Percentiles rank a stretch among this genome's conserved stretches.
These are phyloP conservation scores for Coboldia fuscipes DNA, from an alignment of 1,140 invertebrate species.

Conservation along the genomic window DNA sequence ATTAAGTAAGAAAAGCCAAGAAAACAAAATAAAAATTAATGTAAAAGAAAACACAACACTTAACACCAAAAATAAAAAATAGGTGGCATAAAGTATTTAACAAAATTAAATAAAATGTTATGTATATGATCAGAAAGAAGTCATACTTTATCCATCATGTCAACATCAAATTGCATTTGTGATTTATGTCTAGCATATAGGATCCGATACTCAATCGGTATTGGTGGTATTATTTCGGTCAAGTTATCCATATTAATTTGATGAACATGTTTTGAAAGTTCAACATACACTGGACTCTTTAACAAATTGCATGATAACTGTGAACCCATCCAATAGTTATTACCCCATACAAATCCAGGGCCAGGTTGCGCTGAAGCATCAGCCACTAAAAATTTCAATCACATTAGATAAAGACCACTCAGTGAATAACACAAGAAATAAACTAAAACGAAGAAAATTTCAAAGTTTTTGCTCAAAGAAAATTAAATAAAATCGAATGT, in stretches of 20 bases:
- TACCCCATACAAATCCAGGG: slow-evolving; percentile 22
- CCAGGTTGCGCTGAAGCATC: slow-evolving; percentile 23
- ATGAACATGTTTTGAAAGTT: slow-evolving; percentile 9
- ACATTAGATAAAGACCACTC: neutral
- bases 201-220: slow-evolving; percentile 20
- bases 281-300: slow-evolving; percentile 14
- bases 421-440: no score
- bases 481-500: no score
- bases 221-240: slow-evolving; percentile 11
- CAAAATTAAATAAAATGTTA: no score
- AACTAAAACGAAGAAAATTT: no score
- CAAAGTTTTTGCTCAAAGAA: no score
- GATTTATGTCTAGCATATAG: slow-evolving; percentile 17
- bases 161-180: slow-evolving; percentile 16
- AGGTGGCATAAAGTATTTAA: no score
- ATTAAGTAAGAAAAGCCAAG: no score
- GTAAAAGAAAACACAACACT: no score
- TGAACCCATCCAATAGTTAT: slow-evolving; percentile 25
- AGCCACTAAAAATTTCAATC: slow-evolving; percentile 15
- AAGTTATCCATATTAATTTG: slow-evolving; percentile 8
- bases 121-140: slow-evolving; percentile 10
- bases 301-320: neutral
- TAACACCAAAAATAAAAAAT: no score
- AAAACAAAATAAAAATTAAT: no score
- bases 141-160: slow-evolving; percentile 19